Percentiles rank a stretch among this genome's conserved stretches.
Conservation (phyloP, 2,797 vertebrate genomes). For the Brachymystax lenok region DNA sequence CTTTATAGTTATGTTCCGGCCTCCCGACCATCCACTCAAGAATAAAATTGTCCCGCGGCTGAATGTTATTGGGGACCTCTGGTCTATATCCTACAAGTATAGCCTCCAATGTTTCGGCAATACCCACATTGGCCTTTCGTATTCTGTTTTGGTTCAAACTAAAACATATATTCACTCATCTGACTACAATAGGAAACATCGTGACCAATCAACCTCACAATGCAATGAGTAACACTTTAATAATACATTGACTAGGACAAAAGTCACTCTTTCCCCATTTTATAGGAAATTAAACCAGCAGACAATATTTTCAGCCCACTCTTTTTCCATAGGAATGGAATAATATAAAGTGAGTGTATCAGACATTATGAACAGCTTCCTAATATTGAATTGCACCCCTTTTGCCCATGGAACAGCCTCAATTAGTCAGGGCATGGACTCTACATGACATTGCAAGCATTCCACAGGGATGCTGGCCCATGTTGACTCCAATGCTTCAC, state of each 20-base stretch:
- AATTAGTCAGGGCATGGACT: too few relatives aligned
- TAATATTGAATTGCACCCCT: too few relatives aligned
- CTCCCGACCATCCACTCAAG: too few relatives aligned
- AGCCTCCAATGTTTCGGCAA: not conserved
- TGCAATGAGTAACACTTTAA: conserved; percentile 16
- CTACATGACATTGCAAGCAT: too few relatives aligned
- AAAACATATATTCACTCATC: not conserved
- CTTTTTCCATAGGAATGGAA: conserved; percentile 14
- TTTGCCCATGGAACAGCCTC: too few relatives aligned
- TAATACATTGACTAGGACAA: not conserved
- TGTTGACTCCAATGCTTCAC: too few relatives aligned
- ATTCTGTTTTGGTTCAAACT: not conserved
- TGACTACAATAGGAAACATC: not conserved
- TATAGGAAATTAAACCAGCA: conserved; percentile 13
- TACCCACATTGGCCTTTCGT: not conserved
- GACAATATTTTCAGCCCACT: not conserved
- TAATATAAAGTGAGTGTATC: not conserved
- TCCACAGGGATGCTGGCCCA: too few relatives aligned
- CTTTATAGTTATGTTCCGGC: too few relatives aligned
- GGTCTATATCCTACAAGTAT: not conserved
- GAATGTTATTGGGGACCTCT: too few relatives aligned
- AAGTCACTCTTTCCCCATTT: conserved; percentile 5
- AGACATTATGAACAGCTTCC: too few relatives aligned
- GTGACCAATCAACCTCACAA: conserved; percentile 8
- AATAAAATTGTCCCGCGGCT: too few relatives aligned